Percentiles rank a stretch among this genome's conserved stretches.
Evolutionary conservation across 2,797 vertebrate genomes (phyloP).

Genomic region (Pteronotus mesoamericanus): DNA sequence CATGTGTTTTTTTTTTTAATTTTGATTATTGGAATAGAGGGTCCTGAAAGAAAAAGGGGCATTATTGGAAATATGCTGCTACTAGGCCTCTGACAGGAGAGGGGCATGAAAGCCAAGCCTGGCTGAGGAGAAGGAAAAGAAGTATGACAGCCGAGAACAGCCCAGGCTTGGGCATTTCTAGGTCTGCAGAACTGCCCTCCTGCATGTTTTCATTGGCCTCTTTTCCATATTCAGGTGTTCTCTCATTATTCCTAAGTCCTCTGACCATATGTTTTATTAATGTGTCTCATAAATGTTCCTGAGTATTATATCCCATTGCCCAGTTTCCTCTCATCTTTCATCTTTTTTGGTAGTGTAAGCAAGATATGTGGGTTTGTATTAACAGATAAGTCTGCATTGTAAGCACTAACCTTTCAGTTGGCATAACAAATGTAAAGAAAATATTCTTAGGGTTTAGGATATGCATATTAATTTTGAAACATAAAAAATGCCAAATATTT

Average conservation of each 20-base stretch:
- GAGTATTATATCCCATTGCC: background rate
- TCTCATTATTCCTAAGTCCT: background rate
- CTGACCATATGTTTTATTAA: background rate
- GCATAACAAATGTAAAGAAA: background rate
- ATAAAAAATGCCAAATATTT: background rate
- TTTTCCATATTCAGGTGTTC: background rate
- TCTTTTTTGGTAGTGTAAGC: background rate
- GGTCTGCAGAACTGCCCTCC: background rate
- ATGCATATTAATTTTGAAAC: conserved; percentile 7
- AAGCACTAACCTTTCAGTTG: background rate
- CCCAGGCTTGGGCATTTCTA: background rate
- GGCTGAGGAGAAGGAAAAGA: background rate
- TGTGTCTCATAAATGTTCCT: background rate
- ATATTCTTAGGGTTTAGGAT: background rate
- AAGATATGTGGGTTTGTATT: background rate
- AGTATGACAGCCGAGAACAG: background rate
- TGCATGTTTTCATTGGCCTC: background rate
- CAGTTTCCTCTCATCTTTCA: background rate
- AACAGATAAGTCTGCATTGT: background rate
- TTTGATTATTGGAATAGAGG: background rate
- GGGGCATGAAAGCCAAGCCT: background rate
- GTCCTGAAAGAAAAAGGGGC: background rate
- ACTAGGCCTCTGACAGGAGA: background rate
- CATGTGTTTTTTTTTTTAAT: background rate
- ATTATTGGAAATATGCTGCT: background rate